Evolutionary conservation across 2,797 vertebrate genomes (phyloP).

Genomic region (Agapornis canus): DNA sequence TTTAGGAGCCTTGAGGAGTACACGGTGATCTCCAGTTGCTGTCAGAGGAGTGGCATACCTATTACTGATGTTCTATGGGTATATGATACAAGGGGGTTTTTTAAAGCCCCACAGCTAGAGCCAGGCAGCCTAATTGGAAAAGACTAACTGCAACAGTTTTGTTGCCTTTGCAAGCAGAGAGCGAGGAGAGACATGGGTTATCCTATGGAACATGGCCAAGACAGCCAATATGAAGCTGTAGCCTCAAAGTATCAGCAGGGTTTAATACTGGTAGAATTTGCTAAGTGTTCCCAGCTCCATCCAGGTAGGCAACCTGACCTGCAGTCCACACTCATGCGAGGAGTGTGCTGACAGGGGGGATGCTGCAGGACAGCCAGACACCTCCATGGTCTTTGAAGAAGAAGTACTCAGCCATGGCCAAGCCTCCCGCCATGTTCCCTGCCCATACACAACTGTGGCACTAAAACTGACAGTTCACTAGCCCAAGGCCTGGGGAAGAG

Average conservation of each 20-base stretch:
- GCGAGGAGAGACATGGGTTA: background rate
- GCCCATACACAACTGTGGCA: rapidly evolving
- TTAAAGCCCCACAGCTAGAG: background rate
- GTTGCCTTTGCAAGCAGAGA: background rate
- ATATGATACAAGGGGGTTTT: background rate
- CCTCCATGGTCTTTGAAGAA: background rate
- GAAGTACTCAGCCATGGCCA: rapidly evolving
- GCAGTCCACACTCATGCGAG: rapidly evolving
- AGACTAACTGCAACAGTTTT: background rate
- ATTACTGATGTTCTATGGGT: background rate
- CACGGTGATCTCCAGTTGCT: rapidly evolving
- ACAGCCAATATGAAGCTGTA: background rate
- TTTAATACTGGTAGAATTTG: background rate
- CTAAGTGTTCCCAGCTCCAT: background rate
- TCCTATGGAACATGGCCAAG: background rate
- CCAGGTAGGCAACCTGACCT: rapidly evolving
- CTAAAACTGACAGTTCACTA: background rate
- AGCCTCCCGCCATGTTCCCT: background rate
- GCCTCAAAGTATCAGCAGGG: background rate
- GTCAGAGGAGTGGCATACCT: background rate
- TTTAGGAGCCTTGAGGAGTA: background rate
- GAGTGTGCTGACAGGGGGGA: rapidly evolving
- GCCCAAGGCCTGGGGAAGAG: background rate
- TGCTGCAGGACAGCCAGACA: background rate
- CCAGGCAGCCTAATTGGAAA: background rate